These are phyloP conservation scores for Balaenoptera acutorostrata DNA, from an alignment of 2,113 vertebrate genomes.

Conservation along the genomic window DNA sequence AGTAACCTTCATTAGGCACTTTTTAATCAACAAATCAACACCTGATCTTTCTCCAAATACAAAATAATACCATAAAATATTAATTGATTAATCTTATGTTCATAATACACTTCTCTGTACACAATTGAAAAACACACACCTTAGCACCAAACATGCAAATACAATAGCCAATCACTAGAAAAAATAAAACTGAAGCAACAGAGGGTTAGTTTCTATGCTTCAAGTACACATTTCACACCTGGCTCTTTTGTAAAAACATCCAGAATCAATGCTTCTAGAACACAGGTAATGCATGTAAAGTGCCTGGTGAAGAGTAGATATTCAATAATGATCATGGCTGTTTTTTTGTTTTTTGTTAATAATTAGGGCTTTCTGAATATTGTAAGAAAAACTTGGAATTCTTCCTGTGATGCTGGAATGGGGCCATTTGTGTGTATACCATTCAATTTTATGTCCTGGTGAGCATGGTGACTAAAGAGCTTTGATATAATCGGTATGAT, in stretches of 20 bases:
- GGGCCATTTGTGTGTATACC: not conserved
- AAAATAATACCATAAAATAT: constrained; percentile 3
- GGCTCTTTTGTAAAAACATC: not conserved
- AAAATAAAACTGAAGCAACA: not conserved
- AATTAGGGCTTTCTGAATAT: constrained; percentile 4
- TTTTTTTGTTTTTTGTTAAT: not conserved
- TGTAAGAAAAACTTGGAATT: constrained; percentile 18
- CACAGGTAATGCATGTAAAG: not conserved
- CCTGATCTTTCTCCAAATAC: not conserved
- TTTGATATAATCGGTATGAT: constrained; percentile 81
- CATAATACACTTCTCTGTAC: not conserved
- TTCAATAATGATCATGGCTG: not conserved
- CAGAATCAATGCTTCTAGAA: not conserved
- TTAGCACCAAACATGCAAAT: not conserved
- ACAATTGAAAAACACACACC: not conserved
- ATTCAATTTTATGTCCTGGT: constrained; percentile 76
- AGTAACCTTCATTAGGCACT: not conserved
- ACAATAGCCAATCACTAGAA: not conserved
- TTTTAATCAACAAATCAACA: not conserved
- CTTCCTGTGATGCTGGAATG: not conserved
- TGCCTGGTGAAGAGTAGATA: not conserved
- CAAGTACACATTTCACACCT: not conserved
- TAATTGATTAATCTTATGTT: not conserved
- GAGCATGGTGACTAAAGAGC: constrained; percentile 77
- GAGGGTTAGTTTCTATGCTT: not conserved